Conservation (phyloP, 1,140 invertebrate species). For the Neodiprion pinetum region DNA sequence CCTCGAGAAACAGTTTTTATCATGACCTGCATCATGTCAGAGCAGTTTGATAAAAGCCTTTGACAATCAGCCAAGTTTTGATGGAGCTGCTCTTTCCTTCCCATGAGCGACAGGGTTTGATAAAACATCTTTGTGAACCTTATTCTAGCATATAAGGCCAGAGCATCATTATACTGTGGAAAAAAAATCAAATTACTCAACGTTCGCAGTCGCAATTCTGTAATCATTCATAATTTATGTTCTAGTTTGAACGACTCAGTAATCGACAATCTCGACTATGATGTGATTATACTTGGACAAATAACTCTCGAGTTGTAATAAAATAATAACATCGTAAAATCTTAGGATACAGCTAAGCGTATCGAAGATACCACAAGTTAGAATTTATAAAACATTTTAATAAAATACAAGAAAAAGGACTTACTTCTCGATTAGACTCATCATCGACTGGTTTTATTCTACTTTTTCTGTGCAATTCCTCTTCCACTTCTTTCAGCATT, state of each 20-base stretch:
- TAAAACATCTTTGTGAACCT: slow-evolving; percentile 87
- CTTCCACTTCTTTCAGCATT: slow-evolving; percentile 91
- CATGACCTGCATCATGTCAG: slow-evolving; percentile 82
- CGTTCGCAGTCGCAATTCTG: background rate
- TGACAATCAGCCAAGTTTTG: slow-evolving; percentile 68
- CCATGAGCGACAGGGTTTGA: slow-evolving; percentile 77
- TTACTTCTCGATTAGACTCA: slow-evolving; percentile 53
- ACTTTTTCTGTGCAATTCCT: slow-evolving; percentile 82
- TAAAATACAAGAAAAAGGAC: slow-evolving; percentile 15
- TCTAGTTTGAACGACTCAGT: too few relatives aligned
- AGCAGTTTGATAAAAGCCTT: slow-evolving; percentile 72
- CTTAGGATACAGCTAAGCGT: slow-evolving; percentile 20
- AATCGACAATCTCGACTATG: too few relatives aligned
- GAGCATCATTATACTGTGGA: slow-evolving; percentile 64
- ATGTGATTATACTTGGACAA: background rate
- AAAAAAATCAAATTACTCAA: slow-evolving; percentile 31
- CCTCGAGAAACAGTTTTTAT: slow-evolving; percentile 79
- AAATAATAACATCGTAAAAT: slow-evolving; percentile 3
- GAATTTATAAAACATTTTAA: background rate
- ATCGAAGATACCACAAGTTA: slow-evolving; percentile 14
- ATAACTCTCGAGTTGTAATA: slow-evolving; percentile 16
- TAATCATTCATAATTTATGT: too few relatives aligned
- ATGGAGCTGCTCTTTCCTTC: slow-evolving; percentile 65
- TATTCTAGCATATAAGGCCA: slow-evolving; percentile 80
- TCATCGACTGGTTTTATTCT: slow-evolving; percentile 66